Base-by-base conservation (phyloP, 2,888 invertebrate species). In the Tetragonisca angustula region DNA sequence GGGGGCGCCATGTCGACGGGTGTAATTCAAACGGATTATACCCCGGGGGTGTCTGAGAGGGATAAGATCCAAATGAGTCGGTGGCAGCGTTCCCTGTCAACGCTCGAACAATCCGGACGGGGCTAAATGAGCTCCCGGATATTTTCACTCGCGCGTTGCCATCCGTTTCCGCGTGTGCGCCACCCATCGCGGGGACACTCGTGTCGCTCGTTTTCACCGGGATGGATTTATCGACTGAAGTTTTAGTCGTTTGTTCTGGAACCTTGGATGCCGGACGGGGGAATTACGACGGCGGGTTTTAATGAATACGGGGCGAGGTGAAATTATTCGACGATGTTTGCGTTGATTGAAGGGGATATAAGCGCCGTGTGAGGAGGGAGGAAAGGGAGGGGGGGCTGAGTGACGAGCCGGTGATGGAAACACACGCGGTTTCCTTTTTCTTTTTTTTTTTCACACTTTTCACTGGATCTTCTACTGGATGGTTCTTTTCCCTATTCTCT, bases 21-120 rank as follows among this genome's bases (percentile, higher is more conserved):
- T 88, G 91, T 93, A 93, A 94, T 93, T 92, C 91, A 93, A 93
- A 94, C 92, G 92, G 92, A 94, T 93, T 93, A 91, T 91, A 90
- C 93, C 91, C 90, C 67, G 69, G 91, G 82, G 91, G 91, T 87
- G 83, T 85, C 89, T 89, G 84, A 87, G 84, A 87, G 56, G 89
- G 90, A 89, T 88, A 88, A 90, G 89, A 89, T 88, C 90, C 88
- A 91, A 93, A 92, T 92, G 92, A 92, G 91, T 89, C 88, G 91
- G 71, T 84, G 79, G 87, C 84, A 81, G 87, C 62, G 56, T 56
- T 72, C 76, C 76, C 83, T 84, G 82, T 71, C 88, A 78, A 69
- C 72, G 73, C 68, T 75, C 71, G 79, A 79, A 79, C 81, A 77
- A 83, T 88, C 87, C 77, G 50, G 13, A 67, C 43, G 59, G 36